Percentiles rank a stretch among this genome's conserved stretches.
phyloP scores from a whole-genome alignment of 1,140 invertebrate species.

The Diachasmimorpha longicaudata region DNA sequence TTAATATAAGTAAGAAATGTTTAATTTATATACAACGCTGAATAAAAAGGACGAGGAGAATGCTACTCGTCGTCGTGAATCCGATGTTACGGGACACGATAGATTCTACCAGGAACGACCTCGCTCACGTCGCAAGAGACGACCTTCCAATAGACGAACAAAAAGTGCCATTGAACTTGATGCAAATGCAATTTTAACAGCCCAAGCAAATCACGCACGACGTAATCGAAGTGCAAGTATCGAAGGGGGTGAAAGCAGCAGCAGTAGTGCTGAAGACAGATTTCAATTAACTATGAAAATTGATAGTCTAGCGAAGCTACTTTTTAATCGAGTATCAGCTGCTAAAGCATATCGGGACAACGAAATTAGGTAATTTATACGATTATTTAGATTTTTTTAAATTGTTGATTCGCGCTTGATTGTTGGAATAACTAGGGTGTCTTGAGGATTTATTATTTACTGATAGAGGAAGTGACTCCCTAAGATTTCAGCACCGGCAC shows the following conservation, averaged over 20 bases:
- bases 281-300: slow-evolving; percentile 56
- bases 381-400: background rate
- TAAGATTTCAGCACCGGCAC: too few species aligned
- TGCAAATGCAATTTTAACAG: slow-evolving; percentile 69
- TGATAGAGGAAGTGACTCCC: too few species aligned
- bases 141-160: slow-evolving; percentile 66
- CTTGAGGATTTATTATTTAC: too few species aligned
- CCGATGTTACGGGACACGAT: slow-evolving; percentile 76
- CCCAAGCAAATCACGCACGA: slow-evolving; percentile 52
- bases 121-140: slow-evolving; percentile 65
- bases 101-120: slow-evolving; percentile 74
- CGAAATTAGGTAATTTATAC: slow-evolving; percentile 43
- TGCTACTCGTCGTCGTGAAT: slow-evolving; percentile 60
- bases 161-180: slow-evolving; percentile 78
- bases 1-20: slow-evolving; percentile 64
- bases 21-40: slow-evolving; percentile 78
- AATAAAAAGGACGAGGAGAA: slow-evolving; percentile 69
- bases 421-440: slow-evolving; percentile 37
- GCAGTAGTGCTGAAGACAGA: slow-evolving; percentile 51
- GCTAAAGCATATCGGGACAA: slow-evolving; percentile 47
- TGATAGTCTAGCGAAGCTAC: slow-evolving; percentile 56
- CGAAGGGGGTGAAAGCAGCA: slow-evolving; percentile 40
- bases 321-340: slow-evolving; percentile 55
- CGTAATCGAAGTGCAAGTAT: slow-evolving; percentile 56
- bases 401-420: slow-evolving; percentile 11